These are phyloP conservation scores for Mastacembelus armatus DNA, from an alignment of 2,797 vertebrate species.

Conservation along the genomic window DNA sequence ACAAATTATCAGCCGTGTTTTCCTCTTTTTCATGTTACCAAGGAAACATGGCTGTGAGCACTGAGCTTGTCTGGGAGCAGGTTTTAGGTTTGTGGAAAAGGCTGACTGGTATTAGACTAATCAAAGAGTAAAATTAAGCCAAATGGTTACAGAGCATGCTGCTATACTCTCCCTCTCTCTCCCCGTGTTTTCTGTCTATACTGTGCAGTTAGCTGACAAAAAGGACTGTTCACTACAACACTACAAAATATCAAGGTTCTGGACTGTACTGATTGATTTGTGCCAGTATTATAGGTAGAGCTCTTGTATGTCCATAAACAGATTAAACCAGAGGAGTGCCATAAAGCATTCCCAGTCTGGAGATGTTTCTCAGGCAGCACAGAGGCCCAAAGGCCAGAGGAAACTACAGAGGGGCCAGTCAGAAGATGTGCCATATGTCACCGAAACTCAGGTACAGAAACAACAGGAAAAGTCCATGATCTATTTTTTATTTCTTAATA, in stretches of 20 bases:
- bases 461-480: not conserved
- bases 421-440: constrained; percentile 83
- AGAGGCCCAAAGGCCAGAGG: constrained; percentile 82
- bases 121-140: not conserved
- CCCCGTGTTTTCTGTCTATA: too few relatives aligned
- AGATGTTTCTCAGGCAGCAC: constrained; percentile 85
- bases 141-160: too few relatives aligned
- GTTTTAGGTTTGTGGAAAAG: not conserved
- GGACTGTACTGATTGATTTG: too few relatives aligned
- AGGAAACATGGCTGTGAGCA: too few relatives aligned
- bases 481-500: not conserved
- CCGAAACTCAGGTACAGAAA: constrained; percentile 75
- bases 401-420: constrained; percentile 89
- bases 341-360: constrained; percentile 89
- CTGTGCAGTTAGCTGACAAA: too few relatives aligned
- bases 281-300: not conserved
- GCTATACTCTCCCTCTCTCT: too few relatives aligned
- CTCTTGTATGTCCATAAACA: constrained; percentile 59
- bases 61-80: too few relatives aligned
- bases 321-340: constrained; percentile 79
- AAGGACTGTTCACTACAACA: too few relatives aligned
- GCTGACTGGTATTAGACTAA: not conserved
- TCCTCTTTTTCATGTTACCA: too few relatives aligned
- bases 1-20: too few relatives aligned
- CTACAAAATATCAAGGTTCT: too few relatives aligned